Conservation (phyloP, 30 jellyfish, hydroid and myxozoan genomes). For the Hydra vulgaris region DNA sequence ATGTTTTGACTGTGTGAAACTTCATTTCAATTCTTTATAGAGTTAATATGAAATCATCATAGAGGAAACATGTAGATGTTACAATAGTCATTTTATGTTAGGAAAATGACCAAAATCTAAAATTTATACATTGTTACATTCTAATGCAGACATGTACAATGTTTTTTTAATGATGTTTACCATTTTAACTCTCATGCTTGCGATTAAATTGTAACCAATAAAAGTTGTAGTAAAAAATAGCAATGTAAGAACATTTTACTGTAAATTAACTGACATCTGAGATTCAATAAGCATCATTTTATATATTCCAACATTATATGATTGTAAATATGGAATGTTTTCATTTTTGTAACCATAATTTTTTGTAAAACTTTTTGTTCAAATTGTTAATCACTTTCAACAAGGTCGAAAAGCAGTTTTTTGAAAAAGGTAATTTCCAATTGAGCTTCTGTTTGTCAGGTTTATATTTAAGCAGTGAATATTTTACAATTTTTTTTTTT, state of each 20-base stretch:
- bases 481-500: too few relatives aligned
- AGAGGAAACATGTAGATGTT: neutral
- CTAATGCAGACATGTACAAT: too few relatives aligned
- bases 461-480: too few relatives aligned
- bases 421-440: neutral
- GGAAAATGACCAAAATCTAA: too few relatives aligned
- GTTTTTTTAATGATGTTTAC: neutral
- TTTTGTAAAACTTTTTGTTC: neutral
- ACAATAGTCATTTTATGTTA: too few relatives aligned
- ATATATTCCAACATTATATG: neutral
- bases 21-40: neutral
- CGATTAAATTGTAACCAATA: neutral
- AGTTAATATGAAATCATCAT: neutral
- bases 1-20: neutral
- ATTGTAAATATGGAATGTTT: neutral
- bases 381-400: neutral
- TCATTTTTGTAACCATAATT: neutral
- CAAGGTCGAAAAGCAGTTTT: neutral
- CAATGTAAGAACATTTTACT: neutral
- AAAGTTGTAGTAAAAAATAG: neutral
- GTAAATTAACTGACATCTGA: neutral
- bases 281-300: neutral
- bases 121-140: too few relatives aligned
- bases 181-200: neutral
- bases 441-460: too few relatives aligned